A percentile compares a stretch with the other conserved stretches of the same genome.
Conservation (phyloP, 2,888 invertebrate genomes). For the Pediacus dermestoides region DNA sequence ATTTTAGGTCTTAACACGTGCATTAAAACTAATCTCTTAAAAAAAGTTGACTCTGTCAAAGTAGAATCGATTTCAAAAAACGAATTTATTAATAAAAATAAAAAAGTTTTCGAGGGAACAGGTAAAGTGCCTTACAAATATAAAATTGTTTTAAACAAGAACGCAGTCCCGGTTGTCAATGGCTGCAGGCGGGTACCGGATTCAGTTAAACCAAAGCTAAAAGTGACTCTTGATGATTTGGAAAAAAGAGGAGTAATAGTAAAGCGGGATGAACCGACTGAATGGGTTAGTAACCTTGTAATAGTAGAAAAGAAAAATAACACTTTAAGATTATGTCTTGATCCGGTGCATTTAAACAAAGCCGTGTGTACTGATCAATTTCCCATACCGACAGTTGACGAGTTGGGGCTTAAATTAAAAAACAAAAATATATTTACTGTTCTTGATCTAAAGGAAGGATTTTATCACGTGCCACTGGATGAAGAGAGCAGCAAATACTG, state of each 20-base stretch:
- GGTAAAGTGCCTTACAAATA: conserved; percentile 3
- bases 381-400: conserved; percentile 26
- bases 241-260: conserved; percentile 9
- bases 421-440: conserved; percentile 28
- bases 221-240: conserved; percentile 11
- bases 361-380: conserved; percentile 13
- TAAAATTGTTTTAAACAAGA: conserved; percentile 10
- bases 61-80: no score
- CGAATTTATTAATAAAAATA: not conserved
- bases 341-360: conserved; percentile 19
- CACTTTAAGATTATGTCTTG: conserved; percentile 21
- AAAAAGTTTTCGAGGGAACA: conserved; percentile 5
- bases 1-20: no score
- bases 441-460: conserved; percentile 28
- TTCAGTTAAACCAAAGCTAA: conserved; percentile 8
- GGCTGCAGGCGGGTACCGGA: conserved; percentile 5
- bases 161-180: conserved; percentile 3
- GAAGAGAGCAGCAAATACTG: conserved; percentile 17
- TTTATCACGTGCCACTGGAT: conserved; percentile 25
- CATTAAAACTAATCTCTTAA: no score
- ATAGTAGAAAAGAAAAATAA: conserved; percentile 12
- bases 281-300: conserved; percentile 13
- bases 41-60: no score
- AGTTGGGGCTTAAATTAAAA: conserved; percentile 24
- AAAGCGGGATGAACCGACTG: conserved; percentile 11